These are phyloP conservation scores for Carcharodon carcharias DNA, from an alignment of 2,797 vertebrate species.

Conservation along the genomic window DNA sequence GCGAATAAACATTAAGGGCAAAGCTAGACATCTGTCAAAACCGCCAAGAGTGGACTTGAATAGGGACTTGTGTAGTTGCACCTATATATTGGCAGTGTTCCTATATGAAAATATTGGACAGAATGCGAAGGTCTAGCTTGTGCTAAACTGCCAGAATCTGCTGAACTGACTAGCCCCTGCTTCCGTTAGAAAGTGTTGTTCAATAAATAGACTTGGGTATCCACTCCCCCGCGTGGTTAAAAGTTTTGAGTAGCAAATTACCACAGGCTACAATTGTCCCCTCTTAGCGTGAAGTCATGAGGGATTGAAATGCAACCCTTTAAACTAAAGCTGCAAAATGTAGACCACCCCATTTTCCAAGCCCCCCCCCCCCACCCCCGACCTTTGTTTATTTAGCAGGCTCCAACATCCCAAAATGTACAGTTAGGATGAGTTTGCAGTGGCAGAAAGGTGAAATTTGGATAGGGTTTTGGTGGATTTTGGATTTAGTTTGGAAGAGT, in stretches of 20 bases:
- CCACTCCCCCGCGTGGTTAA: neutral
- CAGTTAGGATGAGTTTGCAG: neutral
- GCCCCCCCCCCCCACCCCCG: neutral
- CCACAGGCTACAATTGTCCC: neutral
- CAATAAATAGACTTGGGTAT: neutral
- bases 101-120: neutral
- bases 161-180: neutral
- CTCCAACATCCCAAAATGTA: neutral
- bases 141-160: neutral
- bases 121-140: neutral
- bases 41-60: neutral
- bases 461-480: neutral
- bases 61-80: neutral
- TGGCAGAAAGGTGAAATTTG: neutral
- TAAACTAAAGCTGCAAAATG: neutral
- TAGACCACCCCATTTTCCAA: neutral
- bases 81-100: neutral
- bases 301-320: neutral
- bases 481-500: neutral
- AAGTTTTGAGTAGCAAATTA: neutral
- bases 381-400: neutral
- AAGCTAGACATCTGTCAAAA: neutral
- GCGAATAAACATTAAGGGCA: conserved; percentile 7
- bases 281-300: neutral
- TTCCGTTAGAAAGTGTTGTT: neutral